Conservation (phyloP, 2,113 vertebrate genomes). For the Galeopterus variegatus region DNA sequence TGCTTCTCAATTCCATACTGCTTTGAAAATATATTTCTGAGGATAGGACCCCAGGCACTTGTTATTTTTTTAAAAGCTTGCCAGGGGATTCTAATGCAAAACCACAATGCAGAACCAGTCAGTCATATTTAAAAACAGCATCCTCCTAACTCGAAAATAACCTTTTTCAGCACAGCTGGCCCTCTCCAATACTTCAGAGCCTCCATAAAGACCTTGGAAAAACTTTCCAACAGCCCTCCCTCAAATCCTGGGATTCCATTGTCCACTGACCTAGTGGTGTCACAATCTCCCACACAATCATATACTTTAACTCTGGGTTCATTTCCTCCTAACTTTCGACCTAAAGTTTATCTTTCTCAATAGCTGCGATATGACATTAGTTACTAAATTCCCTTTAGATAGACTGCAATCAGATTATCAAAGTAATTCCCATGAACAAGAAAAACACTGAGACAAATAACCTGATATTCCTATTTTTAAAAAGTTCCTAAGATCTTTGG, state of each 20-base stretch:
- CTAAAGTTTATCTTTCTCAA: too few species aligned
- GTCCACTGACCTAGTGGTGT: neutral
- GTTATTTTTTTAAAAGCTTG: constrained; percentile 29
- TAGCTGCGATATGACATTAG: too few species aligned
- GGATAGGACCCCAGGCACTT: neutral
- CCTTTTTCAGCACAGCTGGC: neutral
- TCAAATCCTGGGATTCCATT: neutral
- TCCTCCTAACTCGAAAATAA: constrained; percentile 48
- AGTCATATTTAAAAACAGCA: constrained; percentile 39
- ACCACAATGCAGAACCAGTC: neutral
- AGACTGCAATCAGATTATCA: neutral
- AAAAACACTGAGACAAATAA: neutral
- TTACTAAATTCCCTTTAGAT: neutral
- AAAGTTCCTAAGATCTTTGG: neutral
- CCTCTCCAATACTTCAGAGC: neutral
- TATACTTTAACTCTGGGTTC: neutral
- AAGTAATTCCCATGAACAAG: neutral
- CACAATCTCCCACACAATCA: neutral
- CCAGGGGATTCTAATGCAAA: constrained; percentile 4
- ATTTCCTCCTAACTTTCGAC: neutral
- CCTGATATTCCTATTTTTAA: neutral
- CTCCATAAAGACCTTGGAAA: neutral
- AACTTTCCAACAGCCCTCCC: neutral
- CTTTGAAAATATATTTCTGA: constrained; percentile 3
- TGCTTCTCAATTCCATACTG: neutral